phyloP scores from a whole-genome alignment of 2,113 vertebrate genomes.

The Cinclus cinclus region DNA sequence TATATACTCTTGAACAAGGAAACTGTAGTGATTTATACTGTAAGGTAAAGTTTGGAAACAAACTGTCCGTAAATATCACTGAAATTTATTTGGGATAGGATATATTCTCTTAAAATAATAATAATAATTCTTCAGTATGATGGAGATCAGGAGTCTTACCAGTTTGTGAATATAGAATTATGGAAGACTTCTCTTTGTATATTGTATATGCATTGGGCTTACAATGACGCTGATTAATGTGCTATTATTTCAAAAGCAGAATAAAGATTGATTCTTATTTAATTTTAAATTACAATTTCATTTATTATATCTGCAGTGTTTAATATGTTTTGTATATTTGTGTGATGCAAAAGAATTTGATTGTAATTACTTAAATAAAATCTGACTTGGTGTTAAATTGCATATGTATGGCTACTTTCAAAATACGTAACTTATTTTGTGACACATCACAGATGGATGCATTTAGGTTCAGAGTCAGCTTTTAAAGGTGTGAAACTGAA shows the following conservation, averaged over 20 bases:
- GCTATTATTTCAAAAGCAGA: background rate
- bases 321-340: background rate
- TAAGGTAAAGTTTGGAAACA: background rate
- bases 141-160: background rate
- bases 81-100: background rate
- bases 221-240: background rate
- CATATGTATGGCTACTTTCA: background rate
- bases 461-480: background rate
- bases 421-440: background rate
- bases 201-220: background rate
- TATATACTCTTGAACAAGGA: slow-evolving; percentile 64
- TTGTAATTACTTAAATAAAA: background rate
- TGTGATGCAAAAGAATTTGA: background rate
- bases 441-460: background rate
- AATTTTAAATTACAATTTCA: background rate
- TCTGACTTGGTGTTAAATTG: background rate
- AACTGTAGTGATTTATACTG: background rate
- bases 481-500: background rate
- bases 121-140: background rate
- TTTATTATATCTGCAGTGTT: background rate
- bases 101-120: background rate
- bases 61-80: background rate
- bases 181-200: background rate
- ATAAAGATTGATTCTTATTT: background rate
- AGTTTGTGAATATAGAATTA: background rate